These are phyloP conservation scores for Nasonia longicornis DNA, from an alignment of 1,140 invertebrate species.

Conservation along the genomic window DNA sequence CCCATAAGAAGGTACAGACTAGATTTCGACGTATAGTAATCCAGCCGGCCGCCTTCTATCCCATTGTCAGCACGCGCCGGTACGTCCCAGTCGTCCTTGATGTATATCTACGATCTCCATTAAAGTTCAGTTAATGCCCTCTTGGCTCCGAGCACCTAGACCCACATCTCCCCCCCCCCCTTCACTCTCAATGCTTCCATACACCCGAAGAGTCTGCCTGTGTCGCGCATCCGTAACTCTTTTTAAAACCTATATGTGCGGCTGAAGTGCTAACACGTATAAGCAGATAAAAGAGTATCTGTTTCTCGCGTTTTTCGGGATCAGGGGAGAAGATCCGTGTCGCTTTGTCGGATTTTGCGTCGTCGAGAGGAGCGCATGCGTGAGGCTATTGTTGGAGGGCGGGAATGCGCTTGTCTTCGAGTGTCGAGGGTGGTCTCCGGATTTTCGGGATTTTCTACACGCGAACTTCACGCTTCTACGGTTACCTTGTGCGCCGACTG, in stretches of 20 bases:
- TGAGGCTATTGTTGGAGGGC: neutral
- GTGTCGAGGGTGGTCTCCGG: slow-evolving; percentile 28
- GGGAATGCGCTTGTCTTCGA: slow-evolving; percentile 13
- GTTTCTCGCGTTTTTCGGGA: neutral
- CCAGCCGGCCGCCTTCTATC: slow-evolving; percentile 26
- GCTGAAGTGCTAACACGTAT: neutral
- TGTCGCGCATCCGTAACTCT: slow-evolving; percentile 40
- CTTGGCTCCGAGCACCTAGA: slow-evolving; percentile 51
- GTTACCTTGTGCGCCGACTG: slow-evolving; percentile 24
- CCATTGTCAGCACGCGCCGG: slow-evolving; percentile 53
- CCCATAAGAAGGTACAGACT: slow-evolving; percentile 58
- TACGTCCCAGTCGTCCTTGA: slow-evolving; percentile 30
- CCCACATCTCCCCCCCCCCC: neutral
- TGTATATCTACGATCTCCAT: slow-evolving; percentile 68
- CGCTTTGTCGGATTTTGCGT: slow-evolving; percentile 35
- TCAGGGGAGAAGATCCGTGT: slow-evolving; percentile 18
- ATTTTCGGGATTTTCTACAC: slow-evolving; percentile 42
- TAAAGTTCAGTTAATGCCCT: slow-evolving; percentile 70
- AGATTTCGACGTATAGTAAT: slow-evolving; percentile 65
- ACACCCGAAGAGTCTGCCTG: neutral
- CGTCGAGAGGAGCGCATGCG: neutral
- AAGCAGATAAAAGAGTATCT: neutral
- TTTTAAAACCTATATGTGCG: slow-evolving; percentile 16
- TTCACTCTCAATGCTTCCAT: neutral
- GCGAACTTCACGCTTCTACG: slow-evolving; percentile 43